phyloP scores from a whole-genome alignment of 2,113 vertebrate species.

The Ornithorhynchus anatinus region DNA sequence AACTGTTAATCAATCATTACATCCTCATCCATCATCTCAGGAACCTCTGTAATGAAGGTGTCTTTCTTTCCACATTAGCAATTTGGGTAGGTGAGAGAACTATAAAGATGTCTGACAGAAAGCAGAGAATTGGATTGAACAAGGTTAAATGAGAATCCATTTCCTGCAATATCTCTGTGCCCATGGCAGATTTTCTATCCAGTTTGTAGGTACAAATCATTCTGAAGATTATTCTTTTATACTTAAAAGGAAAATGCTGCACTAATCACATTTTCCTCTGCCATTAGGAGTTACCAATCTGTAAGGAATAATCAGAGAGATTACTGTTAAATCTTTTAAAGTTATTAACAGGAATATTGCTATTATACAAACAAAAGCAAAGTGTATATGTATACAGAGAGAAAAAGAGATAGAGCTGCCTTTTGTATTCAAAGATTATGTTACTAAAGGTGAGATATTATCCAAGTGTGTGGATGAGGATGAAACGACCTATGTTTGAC shows the following conservation, averaged over 20 bases:
- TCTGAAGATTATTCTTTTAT: slow-evolving; percentile 52
- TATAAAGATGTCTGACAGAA: slow-evolving; percentile 58
- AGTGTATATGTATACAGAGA: neutral
- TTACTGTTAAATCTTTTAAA: slow-evolving; percentile 34
- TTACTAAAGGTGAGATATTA: no score
- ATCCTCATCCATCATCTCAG: slow-evolving; percentile 54
- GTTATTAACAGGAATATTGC: slow-evolving; percentile 28
- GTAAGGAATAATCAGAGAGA: neutral
- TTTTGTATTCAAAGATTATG: no score
- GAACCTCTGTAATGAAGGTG: slow-evolving; percentile 45
- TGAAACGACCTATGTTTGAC: no score
- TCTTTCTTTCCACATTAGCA: slow-evolving; percentile 63
- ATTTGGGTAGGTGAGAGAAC: slow-evolving; percentile 61
- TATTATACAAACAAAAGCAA: slow-evolving; percentile 37
- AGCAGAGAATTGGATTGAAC: slow-evolving; percentile 60
- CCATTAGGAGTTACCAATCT: slow-evolving; percentile 23
- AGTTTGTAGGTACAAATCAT: slow-evolving; percentile 59
- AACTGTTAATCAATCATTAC: slow-evolving; percentile 61
- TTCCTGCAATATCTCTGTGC: slow-evolving; percentile 60
- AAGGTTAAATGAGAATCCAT: slow-evolving; percentile 65
- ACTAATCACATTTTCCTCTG: slow-evolving; percentile 30
- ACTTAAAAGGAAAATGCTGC: slow-evolving; percentile 55
- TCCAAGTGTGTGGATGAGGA: no score
- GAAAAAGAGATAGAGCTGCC: no score
- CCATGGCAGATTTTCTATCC: slow-evolving; percentile 53